Conservation (phyloP, 2,113 vertebrate genomes). For the Brachyhypopomus occidentalis region DNA sequence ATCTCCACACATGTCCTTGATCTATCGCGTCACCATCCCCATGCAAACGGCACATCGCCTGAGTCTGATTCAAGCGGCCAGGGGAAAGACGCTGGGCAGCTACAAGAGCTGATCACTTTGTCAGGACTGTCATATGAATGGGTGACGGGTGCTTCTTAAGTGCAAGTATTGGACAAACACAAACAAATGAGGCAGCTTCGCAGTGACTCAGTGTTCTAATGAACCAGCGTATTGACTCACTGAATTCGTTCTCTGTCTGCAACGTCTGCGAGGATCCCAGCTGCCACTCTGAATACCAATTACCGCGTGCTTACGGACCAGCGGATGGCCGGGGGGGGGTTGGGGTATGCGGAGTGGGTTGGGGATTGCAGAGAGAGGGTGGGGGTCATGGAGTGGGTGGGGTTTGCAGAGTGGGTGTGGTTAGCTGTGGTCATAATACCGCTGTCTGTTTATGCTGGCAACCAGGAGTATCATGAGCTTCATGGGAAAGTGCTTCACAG, state of each 20-base stretch:
- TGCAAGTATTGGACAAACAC: conserved; percentile 82
- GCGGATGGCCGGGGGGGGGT: conserved; percentile 50
- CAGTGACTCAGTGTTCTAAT: conserved; percentile 82
- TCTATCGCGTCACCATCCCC: neutral
- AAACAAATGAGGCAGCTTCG: conserved; percentile 80
- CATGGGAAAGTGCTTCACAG: neutral
- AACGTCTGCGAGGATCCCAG: conserved; percentile 80
- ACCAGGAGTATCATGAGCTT: conserved; percentile 21
- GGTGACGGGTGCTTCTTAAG: conserved; percentile 73
- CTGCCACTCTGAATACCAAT: conserved; percentile 82
- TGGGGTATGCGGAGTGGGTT: no score
- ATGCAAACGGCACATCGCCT: neutral
- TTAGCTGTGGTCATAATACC: conserved; percentile 30
- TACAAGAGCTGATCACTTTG: conserved; percentile 60
- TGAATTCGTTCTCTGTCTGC: conserved; percentile 72
- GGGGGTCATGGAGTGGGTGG: neutral
- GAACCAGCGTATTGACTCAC: conserved; percentile 82
- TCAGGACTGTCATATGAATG: conserved; percentile 70
- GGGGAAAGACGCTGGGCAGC: conserved; percentile 8
- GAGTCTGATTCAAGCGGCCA: conserved; percentile 16
- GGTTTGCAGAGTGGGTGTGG: neutral
- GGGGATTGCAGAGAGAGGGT: neutral
- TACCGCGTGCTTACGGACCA: conserved; percentile 71
- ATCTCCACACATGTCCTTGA: neutral
- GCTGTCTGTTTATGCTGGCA: conserved; percentile 21